Evolutionary conservation across 2,797 vertebrate species (phyloP).

Genomic region (Cryptoblepharus egeriae): DNA sequence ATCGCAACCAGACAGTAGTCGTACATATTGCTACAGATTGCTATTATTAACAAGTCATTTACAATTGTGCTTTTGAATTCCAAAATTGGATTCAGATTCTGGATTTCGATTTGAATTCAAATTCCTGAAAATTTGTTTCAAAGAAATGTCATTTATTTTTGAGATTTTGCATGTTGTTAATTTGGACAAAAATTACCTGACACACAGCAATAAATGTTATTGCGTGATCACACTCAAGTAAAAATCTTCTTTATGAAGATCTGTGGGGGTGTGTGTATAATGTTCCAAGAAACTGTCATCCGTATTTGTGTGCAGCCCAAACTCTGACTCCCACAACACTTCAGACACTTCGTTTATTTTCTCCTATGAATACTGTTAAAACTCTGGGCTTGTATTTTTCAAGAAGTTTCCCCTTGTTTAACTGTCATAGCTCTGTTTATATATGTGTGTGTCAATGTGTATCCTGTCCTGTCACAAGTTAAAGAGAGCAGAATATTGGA

Average conservation of each 20-base stretch:
- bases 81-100: background rate
- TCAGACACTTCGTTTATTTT: background rate
- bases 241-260: background rate
- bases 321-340: background rate
- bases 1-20: too few species aligned
- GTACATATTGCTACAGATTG: background rate
- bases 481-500: background rate
- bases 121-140: background rate
- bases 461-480: background rate
- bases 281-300: background rate
- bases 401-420: background rate
- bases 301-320: background rate
- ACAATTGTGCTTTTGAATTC: background rate
- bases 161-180: background rate
- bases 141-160: background rate
- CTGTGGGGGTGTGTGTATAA: background rate
- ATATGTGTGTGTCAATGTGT: background rate
- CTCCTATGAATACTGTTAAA: background rate
- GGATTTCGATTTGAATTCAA: too few species aligned
- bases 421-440: background rate
- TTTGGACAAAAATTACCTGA: background rate
- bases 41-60: background rate
- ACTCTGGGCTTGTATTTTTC: background rate
- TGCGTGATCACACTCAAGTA: too few species aligned
- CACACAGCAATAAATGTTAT: background rate